These are phyloP conservation scores for Phoenicopterus ruber DNA, from an alignment of 2,113 vertebrate genomes.

Conservation along the genomic window DNA sequence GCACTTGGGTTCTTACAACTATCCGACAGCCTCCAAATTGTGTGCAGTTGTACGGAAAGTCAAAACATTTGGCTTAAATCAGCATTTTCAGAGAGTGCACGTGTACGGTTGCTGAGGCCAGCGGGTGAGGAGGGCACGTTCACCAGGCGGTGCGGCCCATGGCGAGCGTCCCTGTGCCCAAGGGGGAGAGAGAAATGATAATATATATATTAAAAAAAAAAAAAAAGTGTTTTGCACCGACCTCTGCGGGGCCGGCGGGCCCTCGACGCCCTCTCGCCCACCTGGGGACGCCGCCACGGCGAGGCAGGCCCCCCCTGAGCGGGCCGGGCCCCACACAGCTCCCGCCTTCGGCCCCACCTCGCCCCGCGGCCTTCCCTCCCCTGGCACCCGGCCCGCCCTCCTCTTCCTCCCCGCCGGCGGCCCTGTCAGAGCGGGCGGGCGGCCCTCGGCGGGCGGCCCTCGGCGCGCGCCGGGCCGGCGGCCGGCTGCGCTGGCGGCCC, in stretches of 20 bases:
- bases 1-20: neutral
- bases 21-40: neutral
- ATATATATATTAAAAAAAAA: neutral
- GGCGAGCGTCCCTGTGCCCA: neutral
- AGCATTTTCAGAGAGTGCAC: neutral
- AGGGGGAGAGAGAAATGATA: neutral
- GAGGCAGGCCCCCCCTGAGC: neutral
- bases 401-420: too few species aligned
- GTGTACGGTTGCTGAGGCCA: neutral
- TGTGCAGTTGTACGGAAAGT: neutral
- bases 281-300: neutral
- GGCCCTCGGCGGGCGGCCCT: too few species aligned
- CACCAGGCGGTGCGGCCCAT: neutral
- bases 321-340: neutral
- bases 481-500: too few species aligned
- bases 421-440: too few species aligned
- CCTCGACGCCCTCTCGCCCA: neutral
- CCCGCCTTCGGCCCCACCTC: neutral
- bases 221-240: neutral
- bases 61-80: conserved; percentile 33
- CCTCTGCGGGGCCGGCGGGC: neutral
- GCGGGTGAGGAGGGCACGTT: neutral
- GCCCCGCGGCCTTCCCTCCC: neutral
- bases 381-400: neutral
- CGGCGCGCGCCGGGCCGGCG: too few species aligned